Conservation (phyloP, 2,888 invertebrate species). For the Pristionchus japonicus region DNA sequence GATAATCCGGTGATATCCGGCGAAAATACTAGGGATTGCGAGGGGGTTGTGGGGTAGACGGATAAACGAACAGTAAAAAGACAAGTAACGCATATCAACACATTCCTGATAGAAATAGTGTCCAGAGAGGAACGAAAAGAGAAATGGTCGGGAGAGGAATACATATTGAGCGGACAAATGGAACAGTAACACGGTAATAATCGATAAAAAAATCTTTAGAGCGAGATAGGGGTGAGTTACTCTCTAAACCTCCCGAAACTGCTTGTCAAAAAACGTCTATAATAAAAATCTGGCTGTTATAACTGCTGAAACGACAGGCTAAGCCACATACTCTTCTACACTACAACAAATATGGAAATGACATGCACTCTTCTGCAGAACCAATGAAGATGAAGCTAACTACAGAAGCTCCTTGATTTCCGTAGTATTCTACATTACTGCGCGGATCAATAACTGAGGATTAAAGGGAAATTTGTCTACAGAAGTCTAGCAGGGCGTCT, state of each 20-base stretch:
- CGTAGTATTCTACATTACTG: too few relatives aligned
- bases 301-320: not conserved
- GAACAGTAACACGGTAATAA: not conserved
- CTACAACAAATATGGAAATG: not conserved
- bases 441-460: not conserved
- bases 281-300: not conserved
- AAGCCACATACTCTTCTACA: not conserved
- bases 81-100: slow-evolving; percentile 28
- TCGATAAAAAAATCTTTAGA: not conserved
- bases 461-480: not conserved
- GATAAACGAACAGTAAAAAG: not conserved
- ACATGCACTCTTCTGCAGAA: too few relatives aligned
- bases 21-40: not conserved
- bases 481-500: slow-evolving; percentile 2
- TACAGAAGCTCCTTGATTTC: too few relatives aligned
- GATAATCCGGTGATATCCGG: slow-evolving; percentile 28
- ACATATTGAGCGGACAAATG: not conserved
- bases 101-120: slow-evolving; percentile 30
- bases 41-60: not conserved
- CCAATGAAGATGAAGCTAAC: too few relatives aligned
- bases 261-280: not conserved
- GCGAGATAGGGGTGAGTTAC: not conserved
- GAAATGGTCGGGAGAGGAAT: not conserved
- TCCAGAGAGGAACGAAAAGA: not conserved
- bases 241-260: not conserved